A percentile compares a stretch with the other conserved stretches of the same genome.
Conservation (phyloP, 2,113 vertebrate genomes). For the Xenopus tropicalis region UCB_Xtro_10.0 CM004445.2:90600001-90600500, state of each 20-base stretch:
- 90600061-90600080: constrained; percentile 91
- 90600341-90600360: background rate
- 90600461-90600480: too few relatives aligned
- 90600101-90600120: constrained; percentile 92
- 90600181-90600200: constrained; percentile 89
- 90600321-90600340: background rate
- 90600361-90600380: background rate
- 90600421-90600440: too few relatives aligned
- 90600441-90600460: too few relatives aligned
- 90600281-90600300: background rate
- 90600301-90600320: too few relatives aligned
- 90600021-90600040: constrained; percentile 87
- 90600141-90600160: constrained; percentile 90
- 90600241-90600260: too few relatives aligned
- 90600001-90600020: too few relatives aligned
- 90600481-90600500: too few relatives aligned
- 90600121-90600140: constrained; percentile 85
- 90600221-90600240: background rate
- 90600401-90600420: too few relatives aligned
- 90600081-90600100: constrained; percentile 87
- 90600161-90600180: constrained; percentile 94
- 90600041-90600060: constrained; percentile 93
- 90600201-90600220: constrained; percentile 69
- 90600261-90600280: background rate
- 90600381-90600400: too few relatives aligned